phyloP scores from a whole-genome alignment of 2,888 invertebrate species.

The Balanococcus diminutus region DNA sequence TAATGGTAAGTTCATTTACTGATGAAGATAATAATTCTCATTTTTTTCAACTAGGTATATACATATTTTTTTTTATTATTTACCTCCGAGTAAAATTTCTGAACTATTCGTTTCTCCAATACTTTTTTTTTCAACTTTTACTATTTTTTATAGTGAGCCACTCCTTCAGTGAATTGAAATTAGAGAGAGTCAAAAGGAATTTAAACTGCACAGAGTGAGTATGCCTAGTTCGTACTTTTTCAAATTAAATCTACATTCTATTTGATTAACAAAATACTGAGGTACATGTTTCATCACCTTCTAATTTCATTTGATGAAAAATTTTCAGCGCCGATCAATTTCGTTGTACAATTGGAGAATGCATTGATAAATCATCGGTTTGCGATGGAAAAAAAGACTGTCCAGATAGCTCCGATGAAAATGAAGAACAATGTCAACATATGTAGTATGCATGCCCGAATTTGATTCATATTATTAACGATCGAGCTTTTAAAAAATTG shows the following conservation, averaged over 20 bases:
- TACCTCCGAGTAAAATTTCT: too few relatives aligned
- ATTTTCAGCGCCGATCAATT: conserved; percentile 57
- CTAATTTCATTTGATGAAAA: too few relatives aligned
- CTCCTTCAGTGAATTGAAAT: not conserved
- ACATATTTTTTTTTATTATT: not conserved
- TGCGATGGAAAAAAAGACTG: conserved; percentile 59
- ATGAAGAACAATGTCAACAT: not conserved
- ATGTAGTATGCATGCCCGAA: not conserved
- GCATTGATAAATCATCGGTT: conserved; percentile 57
- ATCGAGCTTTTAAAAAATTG: too few relatives aligned
- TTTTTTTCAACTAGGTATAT: not conserved
- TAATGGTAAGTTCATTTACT: not conserved
- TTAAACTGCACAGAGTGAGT: not conserved
- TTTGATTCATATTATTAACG: not conserved
- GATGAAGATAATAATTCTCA: too few relatives aligned
- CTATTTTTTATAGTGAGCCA: not conserved
- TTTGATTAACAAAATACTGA: too few relatives aligned
- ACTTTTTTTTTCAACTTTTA: not conserved
- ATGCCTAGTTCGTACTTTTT: too few relatives aligned
- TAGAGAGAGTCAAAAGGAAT: not conserved
- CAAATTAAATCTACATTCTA: too few relatives aligned
- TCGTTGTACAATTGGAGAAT: conserved; percentile 59
- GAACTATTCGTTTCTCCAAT: too few relatives aligned
- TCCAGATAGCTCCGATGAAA: conserved; percentile 59
- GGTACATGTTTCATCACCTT: too few relatives aligned